Evolutionary conservation across 2,888 invertebrate genomes (phyloP).

Genomic region (Ceratothoa steindachneri): DNA sequence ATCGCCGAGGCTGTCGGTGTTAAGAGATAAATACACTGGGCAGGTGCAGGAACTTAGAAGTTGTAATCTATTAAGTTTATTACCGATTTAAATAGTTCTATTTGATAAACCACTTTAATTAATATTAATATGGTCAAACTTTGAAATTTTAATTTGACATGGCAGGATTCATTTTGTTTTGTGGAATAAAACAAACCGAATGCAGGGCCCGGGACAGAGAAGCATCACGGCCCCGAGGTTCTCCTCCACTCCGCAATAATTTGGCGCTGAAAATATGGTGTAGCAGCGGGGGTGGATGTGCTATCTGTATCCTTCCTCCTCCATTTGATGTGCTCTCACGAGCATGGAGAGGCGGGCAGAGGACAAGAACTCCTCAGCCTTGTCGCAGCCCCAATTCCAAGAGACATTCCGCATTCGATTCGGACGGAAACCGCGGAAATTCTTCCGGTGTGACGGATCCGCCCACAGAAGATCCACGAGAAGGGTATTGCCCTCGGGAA

Average conservation of each 20-base stretch:
- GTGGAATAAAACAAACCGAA: constrained; percentile 16
- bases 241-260: not conserved
- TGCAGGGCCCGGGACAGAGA: not conserved
- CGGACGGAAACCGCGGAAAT: not conserved
- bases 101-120: no score
- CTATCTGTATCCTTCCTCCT: constrained; percentile 6
- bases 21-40: no score
- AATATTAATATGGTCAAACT: no score
- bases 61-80: no score
- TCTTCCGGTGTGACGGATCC: not conserved
- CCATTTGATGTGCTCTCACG: constrained; percentile 8
- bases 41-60: no score
- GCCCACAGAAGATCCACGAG: constrained; percentile 19
- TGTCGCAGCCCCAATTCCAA: constrained; percentile 6
- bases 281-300: not conserved
- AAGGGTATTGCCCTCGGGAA: not conserved
- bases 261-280: constrained; percentile 18
- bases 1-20: no score
- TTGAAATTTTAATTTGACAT: no score
- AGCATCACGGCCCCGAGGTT: constrained; percentile 17
- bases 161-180: not conserved
- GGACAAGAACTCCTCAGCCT: constrained; percentile 1
- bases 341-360: not conserved
- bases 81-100: no score
- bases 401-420: constrained; percentile 2